Evolutionary conservation across 2,888 invertebrate genomes (phyloP).

Genomic region (Sesia apiformis): DNA sequence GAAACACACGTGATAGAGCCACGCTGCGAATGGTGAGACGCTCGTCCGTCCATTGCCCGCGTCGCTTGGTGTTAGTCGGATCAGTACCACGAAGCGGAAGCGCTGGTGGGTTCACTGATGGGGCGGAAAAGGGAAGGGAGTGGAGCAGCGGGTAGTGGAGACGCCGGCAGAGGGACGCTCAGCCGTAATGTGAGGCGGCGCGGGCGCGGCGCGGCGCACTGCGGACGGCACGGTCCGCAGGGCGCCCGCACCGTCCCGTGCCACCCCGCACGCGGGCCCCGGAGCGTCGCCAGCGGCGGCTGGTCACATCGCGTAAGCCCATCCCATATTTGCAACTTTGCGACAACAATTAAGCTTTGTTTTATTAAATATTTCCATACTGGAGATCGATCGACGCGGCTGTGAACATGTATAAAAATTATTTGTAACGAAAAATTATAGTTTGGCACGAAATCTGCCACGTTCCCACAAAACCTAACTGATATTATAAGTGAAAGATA

Average conservation of each 20-base stretch:
- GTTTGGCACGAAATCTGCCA: background rate
- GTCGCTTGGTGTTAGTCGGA: slow-evolving; percentile 47
- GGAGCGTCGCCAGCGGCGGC: slow-evolving; percentile 70
- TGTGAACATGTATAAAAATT: slow-evolving; percentile 70
- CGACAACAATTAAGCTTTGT: slow-evolving; percentile 76
- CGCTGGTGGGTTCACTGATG: slow-evolving; percentile 25
- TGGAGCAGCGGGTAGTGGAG: slow-evolving; percentile 21
- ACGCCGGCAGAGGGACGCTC: slow-evolving; percentile 56
- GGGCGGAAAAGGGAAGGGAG: slow-evolving; percentile 11
- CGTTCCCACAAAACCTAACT: background rate
- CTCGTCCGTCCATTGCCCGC: slow-evolving; percentile 63
- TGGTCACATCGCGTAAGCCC: slow-evolving; percentile 84
- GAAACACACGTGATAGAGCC: slow-evolving; percentile 1
- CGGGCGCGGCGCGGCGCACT: slow-evolving; percentile 44
- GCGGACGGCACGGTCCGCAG: slow-evolving; percentile 24
- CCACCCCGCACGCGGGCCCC: slow-evolving; percentile 53
- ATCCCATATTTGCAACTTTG: slow-evolving; percentile 76
- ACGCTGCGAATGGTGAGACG: slow-evolving; percentile 19
- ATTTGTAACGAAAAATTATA: slow-evolving; percentile 28
- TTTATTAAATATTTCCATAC: slow-evolving; percentile 42
- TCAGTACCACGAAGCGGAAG: slow-evolving; percentile 64
- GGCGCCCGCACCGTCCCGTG: slow-evolving; percentile 59
- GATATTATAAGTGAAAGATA: background rate
- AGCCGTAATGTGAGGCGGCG: slow-evolving; percentile 59
- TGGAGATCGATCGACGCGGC: slow-evolving; percentile 60